Conservation (phyloP, 2,113 vertebrate species). For the Perognathus longimembris region DNA sequence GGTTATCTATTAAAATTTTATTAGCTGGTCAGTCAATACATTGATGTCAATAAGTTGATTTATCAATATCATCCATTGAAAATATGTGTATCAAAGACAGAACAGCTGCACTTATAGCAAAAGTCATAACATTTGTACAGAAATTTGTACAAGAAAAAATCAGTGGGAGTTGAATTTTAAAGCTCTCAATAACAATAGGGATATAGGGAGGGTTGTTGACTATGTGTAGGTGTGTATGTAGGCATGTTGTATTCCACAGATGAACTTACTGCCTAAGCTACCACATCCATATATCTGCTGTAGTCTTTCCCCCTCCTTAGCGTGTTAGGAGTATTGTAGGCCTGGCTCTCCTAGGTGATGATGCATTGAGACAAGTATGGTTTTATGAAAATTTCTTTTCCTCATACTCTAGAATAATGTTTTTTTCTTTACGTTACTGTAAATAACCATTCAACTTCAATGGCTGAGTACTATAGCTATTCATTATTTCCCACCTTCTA, state of each 20-base stretch:
- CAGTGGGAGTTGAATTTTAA: conserved; percentile 58
- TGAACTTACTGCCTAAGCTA: conserved; percentile 53
- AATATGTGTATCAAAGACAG: conserved; percentile 24
- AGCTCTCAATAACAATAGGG: neutral
- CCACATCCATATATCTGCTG: conserved; percentile 72
- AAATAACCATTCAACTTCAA: conserved; percentile 76
- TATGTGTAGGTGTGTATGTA: conserved; percentile 51
- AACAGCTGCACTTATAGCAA: neutral
- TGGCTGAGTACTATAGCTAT: conserved; percentile 60
- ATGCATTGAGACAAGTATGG: conserved; percentile 78
- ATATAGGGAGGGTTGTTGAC: neutral
- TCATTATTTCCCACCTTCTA: neutral
- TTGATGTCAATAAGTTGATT: neutral
- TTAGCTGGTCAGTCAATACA: neutral
- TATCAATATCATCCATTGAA: neutral
- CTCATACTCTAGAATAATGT: conserved; percentile 70
- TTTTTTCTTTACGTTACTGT: conserved; percentile 67
- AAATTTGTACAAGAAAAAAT: conserved; percentile 50
- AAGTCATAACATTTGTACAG: neutral
- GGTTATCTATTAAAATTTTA: conserved; percentile 17
- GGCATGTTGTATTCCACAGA: conserved; percentile 65
- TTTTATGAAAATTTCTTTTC: conserved; percentile 72
- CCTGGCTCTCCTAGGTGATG: conserved; percentile 72
- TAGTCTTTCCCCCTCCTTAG: neutral
- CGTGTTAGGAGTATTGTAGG: conserved; percentile 70